Evolutionary conservation across 2,113 vertebrate genomes (phyloP), one percentile per base, ranked within the genome.

Genomic region (Nyctibius bracteatus): DNA sequence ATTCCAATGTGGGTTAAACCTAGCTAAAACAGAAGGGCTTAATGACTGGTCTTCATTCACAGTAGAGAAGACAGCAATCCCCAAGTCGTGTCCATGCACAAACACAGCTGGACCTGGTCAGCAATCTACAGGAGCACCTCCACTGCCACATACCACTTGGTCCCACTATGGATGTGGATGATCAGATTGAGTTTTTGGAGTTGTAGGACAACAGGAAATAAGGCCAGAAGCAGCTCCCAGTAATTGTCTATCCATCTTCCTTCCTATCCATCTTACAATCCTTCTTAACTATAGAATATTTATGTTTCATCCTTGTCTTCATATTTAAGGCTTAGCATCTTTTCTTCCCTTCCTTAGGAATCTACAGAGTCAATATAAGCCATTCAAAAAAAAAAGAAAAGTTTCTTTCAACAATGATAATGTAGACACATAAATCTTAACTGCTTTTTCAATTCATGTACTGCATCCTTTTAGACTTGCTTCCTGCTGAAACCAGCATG

Each of bases 401-500:
- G 12, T 16, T 54, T 91, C 30, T 96, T 94, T 95, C 58, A 77
- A n/a, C 79, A 97, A 49, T 49, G 24, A 74, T 41, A 96, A 89
- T 80, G 81, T 21, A 81, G 71, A 79, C 52, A 66, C 20, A 79
- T 94, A 88, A 94, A 96, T 97, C 77, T 89, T 77, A 19, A 6
- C 44, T 80, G 68, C 30, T 87, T 92, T 92, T 96, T 58, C 70
- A 90, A 43, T 90, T 94, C n/a, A 31, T 2, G 21, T 59, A 84
- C 39, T 67, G 39, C 25, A 79, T 78, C 86, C 47, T 86, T 88
- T 90, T 52, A 96, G 67, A 91, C 9, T 49, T 70, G 58, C 27
- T 63, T 75, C 54, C 67, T 94, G 86, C 61, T 91, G 93, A 97
- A 97, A 90, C 14, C 54, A 94, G 93, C n/a, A 51, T 28, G 79